phyloP scores from a whole-genome alignment of 2,113 vertebrate species.

The Tringa solitaria region DNA sequence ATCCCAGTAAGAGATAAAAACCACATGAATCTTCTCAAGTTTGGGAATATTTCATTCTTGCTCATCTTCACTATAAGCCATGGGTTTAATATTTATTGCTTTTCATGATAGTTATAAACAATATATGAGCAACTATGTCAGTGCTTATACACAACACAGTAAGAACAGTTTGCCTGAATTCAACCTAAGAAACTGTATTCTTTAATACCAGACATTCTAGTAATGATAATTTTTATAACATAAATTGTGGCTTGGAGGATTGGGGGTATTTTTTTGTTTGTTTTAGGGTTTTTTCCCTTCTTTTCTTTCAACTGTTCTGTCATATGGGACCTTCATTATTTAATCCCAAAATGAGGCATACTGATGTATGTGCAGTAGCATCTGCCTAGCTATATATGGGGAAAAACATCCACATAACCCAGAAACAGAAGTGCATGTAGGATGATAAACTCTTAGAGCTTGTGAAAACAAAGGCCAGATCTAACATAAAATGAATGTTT shows the following conservation, averaged over 20 bases:
- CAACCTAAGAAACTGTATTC: neutral
- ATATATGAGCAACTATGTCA: neutral
- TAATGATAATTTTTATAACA: neutral
- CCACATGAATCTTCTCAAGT: neutral
- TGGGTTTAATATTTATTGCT: neutral
- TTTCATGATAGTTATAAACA: neutral
- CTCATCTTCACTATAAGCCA: neutral
- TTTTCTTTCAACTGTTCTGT: neutral
- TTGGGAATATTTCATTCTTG: neutral
- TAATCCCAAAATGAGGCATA: neutral
- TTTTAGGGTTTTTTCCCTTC: rapidly evolving
- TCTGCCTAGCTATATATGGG: neutral
- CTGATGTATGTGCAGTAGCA: neutral
- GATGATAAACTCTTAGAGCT: neutral
- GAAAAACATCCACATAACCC: neutral
- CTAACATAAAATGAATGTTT: neutral
- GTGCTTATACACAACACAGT: neutral
- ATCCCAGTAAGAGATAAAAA: neutral
- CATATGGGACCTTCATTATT: neutral
- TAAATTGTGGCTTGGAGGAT: rapidly evolving
- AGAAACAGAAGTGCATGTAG: neutral
- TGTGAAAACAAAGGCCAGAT: neutral
- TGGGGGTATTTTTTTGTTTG: no score
- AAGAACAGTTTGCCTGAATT: neutral
- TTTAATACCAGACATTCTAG: neutral